phyloP scores from a whole-genome alignment of 2,797 vertebrate genomes.

The Pantherophis vulpinus region DNA sequence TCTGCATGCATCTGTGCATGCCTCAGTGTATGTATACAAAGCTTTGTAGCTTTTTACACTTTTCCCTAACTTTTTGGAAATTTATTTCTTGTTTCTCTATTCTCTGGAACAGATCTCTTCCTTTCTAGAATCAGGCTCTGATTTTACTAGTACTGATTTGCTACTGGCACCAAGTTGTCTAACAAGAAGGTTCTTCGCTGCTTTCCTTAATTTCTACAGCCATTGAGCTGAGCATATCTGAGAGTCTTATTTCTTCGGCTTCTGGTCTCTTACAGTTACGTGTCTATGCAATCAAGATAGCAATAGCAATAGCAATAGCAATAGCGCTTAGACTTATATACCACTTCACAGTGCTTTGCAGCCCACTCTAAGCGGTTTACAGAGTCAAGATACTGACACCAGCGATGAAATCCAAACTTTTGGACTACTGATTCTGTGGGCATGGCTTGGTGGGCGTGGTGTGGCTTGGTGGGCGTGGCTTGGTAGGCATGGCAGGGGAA shows the following conservation, averaged over 20 bases:
- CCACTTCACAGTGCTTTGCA: too few species aligned
- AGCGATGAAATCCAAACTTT: too few species aligned
- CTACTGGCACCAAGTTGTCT: not conserved
- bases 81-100: not conserved
- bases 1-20: not conserved
- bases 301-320: too few species aligned
- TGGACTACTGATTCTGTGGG: too few species aligned
- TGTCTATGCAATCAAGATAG: not conserved
- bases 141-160: not conserved
- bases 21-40: not conserved
- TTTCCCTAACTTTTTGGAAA: not conserved
- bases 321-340: too few species aligned
- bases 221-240: not conserved
- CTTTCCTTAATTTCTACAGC: not conserved
- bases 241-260: not conserved
- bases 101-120: not conserved
- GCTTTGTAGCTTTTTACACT: not conserved
- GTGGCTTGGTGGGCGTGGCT: too few species aligned
- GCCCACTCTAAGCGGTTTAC: too few species aligned
- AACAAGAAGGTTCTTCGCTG: not conserved
- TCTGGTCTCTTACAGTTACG: not conserved
- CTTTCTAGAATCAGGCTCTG: not conserved
- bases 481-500: too few species aligned
- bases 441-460: too few species aligned
- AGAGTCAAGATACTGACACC: too few species aligned